These are phyloP conservation scores for Hydropsyche tenuis DNA, from an alignment of 1,140 invertebrate species.

Conservation along the genomic window DNA sequence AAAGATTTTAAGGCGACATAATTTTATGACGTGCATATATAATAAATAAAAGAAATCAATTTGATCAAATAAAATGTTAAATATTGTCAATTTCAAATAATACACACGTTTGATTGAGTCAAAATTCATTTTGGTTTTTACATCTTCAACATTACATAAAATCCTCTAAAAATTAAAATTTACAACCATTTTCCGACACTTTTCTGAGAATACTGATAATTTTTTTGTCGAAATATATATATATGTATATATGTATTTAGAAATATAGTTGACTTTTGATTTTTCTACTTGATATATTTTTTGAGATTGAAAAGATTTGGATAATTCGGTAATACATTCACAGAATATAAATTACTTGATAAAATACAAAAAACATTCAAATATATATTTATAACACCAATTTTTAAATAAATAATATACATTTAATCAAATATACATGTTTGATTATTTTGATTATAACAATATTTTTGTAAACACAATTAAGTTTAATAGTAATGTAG, in stretches of 20 bases:
- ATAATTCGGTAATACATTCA: slow-evolving; percentile 21
- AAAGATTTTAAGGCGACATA: slow-evolving; percentile 27
- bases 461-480: slow-evolving; percentile 44
- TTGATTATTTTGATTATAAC: slow-evolving; percentile 14
- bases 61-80: background rate
- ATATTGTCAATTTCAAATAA: slow-evolving; percentile 19
- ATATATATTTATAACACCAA: slow-evolving; percentile 19
- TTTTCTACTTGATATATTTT: background rate
- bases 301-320: background rate
- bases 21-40: background rate
- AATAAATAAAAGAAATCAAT: slow-evolving; percentile 10
- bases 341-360: background rate
- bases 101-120: background rate
- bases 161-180: no score
- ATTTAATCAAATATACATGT: slow-evolving; percentile 31
- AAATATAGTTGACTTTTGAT: background rate
- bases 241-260: background rate
- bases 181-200: no score
- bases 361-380: slow-evolving; percentile 9
- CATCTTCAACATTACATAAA: background rate
- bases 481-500: slow-evolving; percentile 47
- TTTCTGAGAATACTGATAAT: background rate
- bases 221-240: background rate
- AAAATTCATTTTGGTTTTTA: background rate
- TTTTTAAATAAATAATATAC: slow-evolving; percentile 30